These are phyloP conservation scores for Oreochromis grahami DNA, from an alignment of 2,797 vertebrate genomes.

Conservation along the genomic window DNA sequence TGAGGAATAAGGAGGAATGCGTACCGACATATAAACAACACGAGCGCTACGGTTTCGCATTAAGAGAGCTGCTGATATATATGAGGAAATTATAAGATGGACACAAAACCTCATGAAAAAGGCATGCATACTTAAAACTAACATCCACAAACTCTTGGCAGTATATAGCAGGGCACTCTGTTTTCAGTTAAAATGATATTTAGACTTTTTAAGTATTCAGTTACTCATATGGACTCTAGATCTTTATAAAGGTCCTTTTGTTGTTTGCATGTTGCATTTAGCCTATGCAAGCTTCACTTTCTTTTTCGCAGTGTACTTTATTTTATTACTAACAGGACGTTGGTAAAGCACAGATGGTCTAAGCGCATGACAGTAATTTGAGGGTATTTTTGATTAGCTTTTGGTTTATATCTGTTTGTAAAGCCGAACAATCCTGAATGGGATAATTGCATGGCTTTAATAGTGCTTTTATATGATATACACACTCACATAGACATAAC, in stretches of 20 bases:
- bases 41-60: not conserved
- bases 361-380: not conserved
- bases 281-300: not conserved
- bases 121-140: not conserved
- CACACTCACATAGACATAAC: not conserved
- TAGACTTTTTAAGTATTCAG: rapidly evolving
- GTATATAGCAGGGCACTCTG: not conserved
- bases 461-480: not conserved
- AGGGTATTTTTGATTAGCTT: not conserved
- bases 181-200: not conserved
- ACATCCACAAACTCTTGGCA: not conserved
- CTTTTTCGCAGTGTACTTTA: not conserved
- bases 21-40: not conserved
- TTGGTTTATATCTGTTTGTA: not conserved
- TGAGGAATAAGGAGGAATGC: not conserved
- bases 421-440: not conserved
- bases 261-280: not conserved
- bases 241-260: not conserved
- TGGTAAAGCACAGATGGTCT: not conserved
- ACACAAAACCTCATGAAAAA: not conserved
- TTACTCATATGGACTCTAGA: not conserved
- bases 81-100: not conserved
- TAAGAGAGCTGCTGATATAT: not conserved
- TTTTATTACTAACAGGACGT: not conserved
- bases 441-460: not conserved